These are phyloP conservation scores for Oryzias sinensis DNA, from an alignment of 2,797 vertebrate genomes.

Conservation along the genomic window DNA sequence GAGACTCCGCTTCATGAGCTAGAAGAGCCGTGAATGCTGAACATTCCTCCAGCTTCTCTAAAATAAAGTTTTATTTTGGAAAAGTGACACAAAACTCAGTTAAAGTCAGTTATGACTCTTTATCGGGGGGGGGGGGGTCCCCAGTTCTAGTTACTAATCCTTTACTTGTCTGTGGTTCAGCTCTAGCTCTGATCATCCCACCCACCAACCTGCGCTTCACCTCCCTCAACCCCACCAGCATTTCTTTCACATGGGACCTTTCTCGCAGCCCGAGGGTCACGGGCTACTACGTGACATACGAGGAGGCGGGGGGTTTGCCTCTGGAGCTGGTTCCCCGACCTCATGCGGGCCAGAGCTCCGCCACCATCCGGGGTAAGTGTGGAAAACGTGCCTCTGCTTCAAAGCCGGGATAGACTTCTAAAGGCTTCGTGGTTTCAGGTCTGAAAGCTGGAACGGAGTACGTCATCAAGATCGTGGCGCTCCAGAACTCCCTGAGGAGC, in stretches of 20 bases:
- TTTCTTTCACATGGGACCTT: slow-evolving; percentile 88
- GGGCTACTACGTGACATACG: slow-evolving; percentile 89
- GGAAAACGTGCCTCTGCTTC: not conserved
- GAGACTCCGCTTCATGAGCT: too few relatives aligned
- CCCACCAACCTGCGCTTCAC: slow-evolving; percentile 91
- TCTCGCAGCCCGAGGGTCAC: slow-evolving; percentile 86
- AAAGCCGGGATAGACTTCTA: too few relatives aligned
- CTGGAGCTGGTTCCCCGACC: slow-evolving; percentile 85
- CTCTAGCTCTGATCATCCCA: slow-evolving; percentile 82
- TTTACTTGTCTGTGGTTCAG: slow-evolving; percentile 42
- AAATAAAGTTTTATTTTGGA: too few relatives aligned
- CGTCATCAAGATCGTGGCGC: slow-evolving; percentile 85
- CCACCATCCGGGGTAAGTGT: slow-evolving; percentile 82
- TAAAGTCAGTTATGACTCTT: too few relatives aligned
- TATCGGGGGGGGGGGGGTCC: too few relatives aligned
- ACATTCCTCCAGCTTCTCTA: too few relatives aligned
- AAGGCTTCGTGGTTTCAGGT: slow-evolving; percentile 67
- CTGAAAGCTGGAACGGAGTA: slow-evolving; percentile 92
- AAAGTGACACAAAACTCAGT: too few relatives aligned
- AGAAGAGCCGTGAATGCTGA: too few relatives aligned
- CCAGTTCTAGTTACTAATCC: too few relatives aligned
- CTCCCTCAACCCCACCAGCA: slow-evolving; percentile 85
- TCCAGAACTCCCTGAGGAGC: slow-evolving; percentile 91
- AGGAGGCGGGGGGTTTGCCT: slow-evolving; percentile 80
- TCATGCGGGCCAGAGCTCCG: slow-evolving; percentile 77